Evolutionary conservation across 2,888 invertebrate species (phyloP).

Genomic region (Drosophila limbata): DNA sequence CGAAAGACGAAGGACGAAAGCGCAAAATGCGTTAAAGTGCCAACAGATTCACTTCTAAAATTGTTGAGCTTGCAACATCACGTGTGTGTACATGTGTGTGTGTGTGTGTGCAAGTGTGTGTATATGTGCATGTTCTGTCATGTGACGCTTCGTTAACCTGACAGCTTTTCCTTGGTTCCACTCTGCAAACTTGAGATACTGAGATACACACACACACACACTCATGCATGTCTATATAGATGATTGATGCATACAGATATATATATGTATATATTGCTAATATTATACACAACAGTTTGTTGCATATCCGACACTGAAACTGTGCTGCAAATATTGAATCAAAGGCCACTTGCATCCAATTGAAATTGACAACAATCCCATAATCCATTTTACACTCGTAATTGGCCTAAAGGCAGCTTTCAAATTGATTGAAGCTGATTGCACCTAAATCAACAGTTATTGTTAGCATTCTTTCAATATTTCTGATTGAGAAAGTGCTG

Average conservation of each 20-base stretch:
- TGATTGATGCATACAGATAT: slow-evolving; percentile 19
- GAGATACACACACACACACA: slow-evolving; percentile 19
- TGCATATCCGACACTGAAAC: background rate
- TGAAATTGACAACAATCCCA: slow-evolving; percentile 27
- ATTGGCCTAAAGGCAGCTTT: slow-evolving; percentile 5
- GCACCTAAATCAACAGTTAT: slow-evolving; percentile 12
- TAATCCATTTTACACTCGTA: slow-evolving; percentile 13
- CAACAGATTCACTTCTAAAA: slow-evolving; percentile 49
- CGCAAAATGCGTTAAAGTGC: slow-evolving; percentile 63
- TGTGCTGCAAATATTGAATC: slow-evolving; percentile 1
- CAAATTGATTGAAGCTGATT: background rate
- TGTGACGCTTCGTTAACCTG: slow-evolving; percentile 67
- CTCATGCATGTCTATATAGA: background rate
- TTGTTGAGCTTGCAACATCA: slow-evolving; percentile 39
- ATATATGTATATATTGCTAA: background rate
- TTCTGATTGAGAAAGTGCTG: background rate
- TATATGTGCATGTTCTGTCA: slow-evolving; percentile 51
- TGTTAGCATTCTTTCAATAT: background rate
- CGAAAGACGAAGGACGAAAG: slow-evolving; percentile 15
- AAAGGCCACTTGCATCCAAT: slow-evolving; percentile 16
- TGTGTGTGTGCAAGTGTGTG: slow-evolving; percentile 28
- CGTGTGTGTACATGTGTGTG: slow-evolving; percentile 14
- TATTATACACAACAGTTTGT: slow-evolving; percentile 1
- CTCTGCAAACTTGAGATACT: slow-evolving; percentile 32
- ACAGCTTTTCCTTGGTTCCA: slow-evolving; percentile 61